phyloP scores from a whole-genome alignment of 1,140 invertebrate species.

The Procambarus virginalis region DNA sequence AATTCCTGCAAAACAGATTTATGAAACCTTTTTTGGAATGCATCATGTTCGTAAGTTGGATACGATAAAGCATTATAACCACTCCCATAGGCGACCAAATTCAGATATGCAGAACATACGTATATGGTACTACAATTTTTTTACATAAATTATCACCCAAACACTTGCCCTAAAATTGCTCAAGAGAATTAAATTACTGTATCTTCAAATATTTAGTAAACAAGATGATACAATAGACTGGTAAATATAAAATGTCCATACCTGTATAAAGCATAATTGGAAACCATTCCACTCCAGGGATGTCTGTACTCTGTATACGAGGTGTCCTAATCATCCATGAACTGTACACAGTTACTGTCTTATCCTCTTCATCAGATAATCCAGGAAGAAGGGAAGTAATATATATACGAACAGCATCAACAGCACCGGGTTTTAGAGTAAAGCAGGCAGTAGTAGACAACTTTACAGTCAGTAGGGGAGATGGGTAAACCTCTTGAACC shows the following conservation, averaged over 20 bases:
- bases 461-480: slow-evolving; percentile 4
- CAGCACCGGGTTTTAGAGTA: slow-evolving; percentile 2
- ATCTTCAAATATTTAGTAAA: too few relatives aligned
- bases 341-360: slow-evolving; percentile 10
- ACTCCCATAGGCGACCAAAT: too few relatives aligned
- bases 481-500: slow-evolving; percentile 5
- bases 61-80: too few relatives aligned
- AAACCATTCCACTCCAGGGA: not conserved
- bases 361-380: not conserved
- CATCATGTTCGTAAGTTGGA: too few relatives aligned
- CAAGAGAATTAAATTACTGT: too few relatives aligned
- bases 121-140: too few relatives aligned
- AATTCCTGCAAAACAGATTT: too few relatives aligned
- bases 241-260: not conserved
- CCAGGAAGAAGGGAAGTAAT: slow-evolving; percentile 17
- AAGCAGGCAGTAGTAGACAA: slow-evolving; percentile 5
- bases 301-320: not conserved
- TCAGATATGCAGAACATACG: too few relatives aligned
- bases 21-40: too few relatives aligned
- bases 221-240: too few relatives aligned
- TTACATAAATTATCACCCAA: too few relatives aligned
- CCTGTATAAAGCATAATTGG: slow-evolving; percentile 31
- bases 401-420: slow-evolving; percentile 8
- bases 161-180: too few relatives aligned
- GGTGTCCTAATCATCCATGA: not conserved